A percentile compares a stretch with the other conserved stretches of the same genome.
Evolutionary conservation across 2,888 invertebrate genomes (phyloP).

Genomic region (Villa cingulata): DNA sequence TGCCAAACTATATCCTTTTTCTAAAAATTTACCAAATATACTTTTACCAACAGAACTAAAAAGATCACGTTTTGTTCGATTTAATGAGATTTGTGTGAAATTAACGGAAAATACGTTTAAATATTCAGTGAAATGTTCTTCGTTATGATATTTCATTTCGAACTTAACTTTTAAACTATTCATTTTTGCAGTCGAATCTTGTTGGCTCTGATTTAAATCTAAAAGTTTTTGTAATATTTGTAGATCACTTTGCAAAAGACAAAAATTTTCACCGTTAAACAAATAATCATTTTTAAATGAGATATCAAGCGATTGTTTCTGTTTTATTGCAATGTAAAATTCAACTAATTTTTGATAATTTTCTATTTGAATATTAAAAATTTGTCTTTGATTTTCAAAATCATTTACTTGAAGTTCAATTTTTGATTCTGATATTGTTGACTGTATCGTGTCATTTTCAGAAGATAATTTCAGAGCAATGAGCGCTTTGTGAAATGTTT

Average conservation of each 20-base stretch:
- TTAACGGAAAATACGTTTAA: conserved; percentile 27
- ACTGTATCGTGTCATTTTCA: conserved; percentile 22
- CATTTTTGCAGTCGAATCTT: conserved; percentile 10
- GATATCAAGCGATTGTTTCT: conserved; percentile 14
- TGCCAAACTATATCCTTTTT: conserved; percentile 34
- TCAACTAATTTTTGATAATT: conserved; percentile 26
- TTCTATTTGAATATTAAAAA: conserved; percentile 19
- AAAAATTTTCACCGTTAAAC: conserved; percentile 16
- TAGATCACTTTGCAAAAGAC: conserved; percentile 35
- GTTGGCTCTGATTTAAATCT: conserved; percentile 35
- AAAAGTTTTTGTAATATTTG: conserved; percentile 50
- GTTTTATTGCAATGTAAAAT: conserved; percentile 27
- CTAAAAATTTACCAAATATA: conserved; percentile 26
- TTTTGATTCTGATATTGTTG: not conserved
- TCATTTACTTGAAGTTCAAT: not conserved
- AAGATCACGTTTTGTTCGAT: conserved; percentile 27
- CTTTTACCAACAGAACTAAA: conserved; percentile 26
- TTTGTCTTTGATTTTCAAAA: not conserved
- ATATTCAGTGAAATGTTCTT: conserved; percentile 44
- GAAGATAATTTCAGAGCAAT: conserved; percentile 20
- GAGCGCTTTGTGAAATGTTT: conserved; percentile 42
- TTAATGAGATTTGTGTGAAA: conserved; percentile 26
- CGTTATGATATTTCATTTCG: conserved; percentile 38
- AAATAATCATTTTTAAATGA: conserved; percentile 1
- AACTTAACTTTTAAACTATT: conserved; percentile 40